Percentiles rank a stretch among this genome's conserved stretches.
Evolutionary conservation across 2,888 invertebrate species (phyloP).

Genomic region (Temnothorax unifasciatus): DNA sequence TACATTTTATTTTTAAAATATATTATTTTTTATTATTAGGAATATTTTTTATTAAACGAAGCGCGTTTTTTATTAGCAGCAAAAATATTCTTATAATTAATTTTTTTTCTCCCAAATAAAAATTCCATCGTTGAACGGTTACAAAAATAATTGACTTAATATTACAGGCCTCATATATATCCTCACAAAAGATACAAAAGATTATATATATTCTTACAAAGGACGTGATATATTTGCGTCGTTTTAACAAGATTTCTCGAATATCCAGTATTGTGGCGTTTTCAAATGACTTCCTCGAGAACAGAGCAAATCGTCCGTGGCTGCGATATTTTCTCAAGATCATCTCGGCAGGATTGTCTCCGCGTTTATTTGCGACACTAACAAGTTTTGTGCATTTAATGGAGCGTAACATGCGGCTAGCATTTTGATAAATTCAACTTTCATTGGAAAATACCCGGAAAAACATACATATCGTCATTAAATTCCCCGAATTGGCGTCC

Average conservation of each 20-base stretch:
- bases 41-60: background rate
- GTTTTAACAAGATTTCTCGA: slow-evolving; percentile 32
- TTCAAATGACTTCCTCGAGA: slow-evolving; percentile 31
- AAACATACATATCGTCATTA: background rate
- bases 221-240: slow-evolving; percentile 12
- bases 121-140: background rate
- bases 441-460: background rate
- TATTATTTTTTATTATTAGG: background rate
- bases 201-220: background rate
- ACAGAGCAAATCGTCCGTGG: slow-evolving; percentile 21
- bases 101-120: background rate
- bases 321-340: slow-evolving; percentile 26
- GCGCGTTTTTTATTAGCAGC: background rate
- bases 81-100: background rate
- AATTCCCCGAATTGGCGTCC: background rate
- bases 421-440: slow-evolving; percentile 16
- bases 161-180: background rate
- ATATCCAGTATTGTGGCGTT: slow-evolving; percentile 24
- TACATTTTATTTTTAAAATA: background rate
- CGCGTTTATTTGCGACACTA: slow-evolving; percentile 23
- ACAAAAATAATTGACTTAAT: background rate
- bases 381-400: slow-evolving; percentile 30
- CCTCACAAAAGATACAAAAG: background rate
- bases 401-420: slow-evolving; percentile 8
- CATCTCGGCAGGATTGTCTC: background rate